Base-by-base conservation (phyloP, 2,888 invertebrate species). In the Hydrotaea diabolus region DNA sequence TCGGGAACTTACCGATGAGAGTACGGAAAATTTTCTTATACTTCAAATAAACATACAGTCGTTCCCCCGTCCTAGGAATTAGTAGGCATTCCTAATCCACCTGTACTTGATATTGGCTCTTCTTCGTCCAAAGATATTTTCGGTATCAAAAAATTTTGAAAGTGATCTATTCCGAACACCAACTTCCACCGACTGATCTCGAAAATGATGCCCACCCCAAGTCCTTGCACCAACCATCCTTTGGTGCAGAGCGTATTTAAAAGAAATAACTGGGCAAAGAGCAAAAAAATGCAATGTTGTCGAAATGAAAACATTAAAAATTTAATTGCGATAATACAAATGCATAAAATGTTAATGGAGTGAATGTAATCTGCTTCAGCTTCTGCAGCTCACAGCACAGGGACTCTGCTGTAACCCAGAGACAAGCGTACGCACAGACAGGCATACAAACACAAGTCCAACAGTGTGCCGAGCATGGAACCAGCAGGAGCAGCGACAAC, bases 251-350 rank as follows among this genome's bases (percentile, higher is more conserved):
- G 49, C n/a, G 17, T 23, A 72, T 31, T 31, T 7, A 72, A 72
- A 53, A 72, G n/a, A 17, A 53, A 72, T 55, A 72, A 72, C 62
- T 62, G 62, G 36, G 17, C 62, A 55, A 53, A 31, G 55, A 55
- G 72, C 31, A 72, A 21, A 59, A 55, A 72, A 72, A 26, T 75
- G 85, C 85, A 76, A 74, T 85, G 84, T 81, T 87, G 86, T 89
- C 88, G 88, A 90, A 90, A 90, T 90, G 91, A 90, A 90, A 90
- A 90, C 90, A 90, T 90, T 91, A 91, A 90, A 90, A 90, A 90
- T 91, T 91, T 90, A 90, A 90, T 91, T 90, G 91, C 90, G 91
- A 90, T 90, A 91, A 91, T 90, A 90, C 91, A 90, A 90, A 91
- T 88, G 89, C 91, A 89, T 90, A 90, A 91, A 90, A 90, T 91